These are phyloP conservation scores for Leontocebus nigricollis DNA, from an alignment of 2,797 vertebrate genomes.

Conservation along the genomic window DNA sequence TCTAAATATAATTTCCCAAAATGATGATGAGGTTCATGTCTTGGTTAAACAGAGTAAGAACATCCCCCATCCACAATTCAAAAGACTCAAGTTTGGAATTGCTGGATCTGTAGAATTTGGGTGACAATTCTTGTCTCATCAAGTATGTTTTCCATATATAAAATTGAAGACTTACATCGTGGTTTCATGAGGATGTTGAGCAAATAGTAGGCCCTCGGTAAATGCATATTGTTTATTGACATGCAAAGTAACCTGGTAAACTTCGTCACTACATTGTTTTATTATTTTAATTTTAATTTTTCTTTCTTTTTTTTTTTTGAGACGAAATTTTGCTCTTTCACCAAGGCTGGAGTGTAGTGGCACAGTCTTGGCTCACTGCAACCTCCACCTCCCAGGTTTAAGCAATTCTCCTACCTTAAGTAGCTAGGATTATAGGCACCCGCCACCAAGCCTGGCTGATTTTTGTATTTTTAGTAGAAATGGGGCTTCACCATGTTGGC, in stretches of 20 bases:
- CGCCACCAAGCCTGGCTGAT: no score
- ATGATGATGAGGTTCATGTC: background rate
- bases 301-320: background rate
- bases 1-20: background rate
- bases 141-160: background rate
- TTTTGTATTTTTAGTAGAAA: no score
- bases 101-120: background rate
- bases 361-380: no score
- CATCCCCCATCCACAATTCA: no score
- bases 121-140: background rate
- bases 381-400: no score
- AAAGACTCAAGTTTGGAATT: background rate
- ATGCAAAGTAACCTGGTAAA: background rate
- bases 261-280: no score
- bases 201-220: background rate
- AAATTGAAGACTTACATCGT: background rate
- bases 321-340: no score
- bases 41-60: background rate
- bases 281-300: no score
- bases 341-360: no score
- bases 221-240: background rate
- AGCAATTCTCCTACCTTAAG: no score
- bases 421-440: no score
- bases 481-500: no score
- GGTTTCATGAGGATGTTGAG: background rate